Conservation (phyloP, 2,888 invertebrate species). For the Liodrosophila aerea region DNA sequence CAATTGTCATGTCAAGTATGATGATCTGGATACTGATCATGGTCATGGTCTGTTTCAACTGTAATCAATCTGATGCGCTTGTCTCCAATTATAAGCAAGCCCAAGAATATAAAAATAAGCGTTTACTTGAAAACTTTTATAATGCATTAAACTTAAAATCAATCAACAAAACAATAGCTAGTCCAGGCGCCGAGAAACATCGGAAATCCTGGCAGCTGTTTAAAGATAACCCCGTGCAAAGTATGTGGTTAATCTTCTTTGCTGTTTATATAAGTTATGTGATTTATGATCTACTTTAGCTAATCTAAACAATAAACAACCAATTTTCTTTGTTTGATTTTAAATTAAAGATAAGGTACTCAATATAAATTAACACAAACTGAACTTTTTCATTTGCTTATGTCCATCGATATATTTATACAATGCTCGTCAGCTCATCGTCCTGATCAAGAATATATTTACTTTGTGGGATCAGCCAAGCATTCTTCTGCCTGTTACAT, state of each 20-base stretch:
- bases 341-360: too few species aligned
- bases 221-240: background rate
- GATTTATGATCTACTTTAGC: slow-evolving; percentile 25
- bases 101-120: background rate
- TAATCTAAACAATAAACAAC: background rate
- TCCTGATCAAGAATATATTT: too few species aligned
- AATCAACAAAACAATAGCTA: too few species aligned
- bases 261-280: slow-evolving; percentile 40
- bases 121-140: too few species aligned
- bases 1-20: background rate
- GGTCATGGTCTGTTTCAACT: slow-evolving; percentile 1
- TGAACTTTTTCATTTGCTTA: too few species aligned
- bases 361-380: too few species aligned
- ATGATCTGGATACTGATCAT: slow-evolving; percentile 18
- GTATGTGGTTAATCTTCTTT: slow-evolving; percentile 31
- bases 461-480: too few species aligned
- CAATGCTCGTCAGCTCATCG: too few species aligned
- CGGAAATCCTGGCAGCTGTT: background rate
- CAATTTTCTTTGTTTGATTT: background rate
- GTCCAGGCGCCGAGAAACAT: too few species aligned
- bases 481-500: too few species aligned
- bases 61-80: background rate
- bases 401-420: too few species aligned
- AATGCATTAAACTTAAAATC: too few species aligned
- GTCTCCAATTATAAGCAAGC: background rate